phyloP scores from a whole-genome alignment of 2,113 vertebrate genomes.

The Bolborhynchus lineola region DNA sequence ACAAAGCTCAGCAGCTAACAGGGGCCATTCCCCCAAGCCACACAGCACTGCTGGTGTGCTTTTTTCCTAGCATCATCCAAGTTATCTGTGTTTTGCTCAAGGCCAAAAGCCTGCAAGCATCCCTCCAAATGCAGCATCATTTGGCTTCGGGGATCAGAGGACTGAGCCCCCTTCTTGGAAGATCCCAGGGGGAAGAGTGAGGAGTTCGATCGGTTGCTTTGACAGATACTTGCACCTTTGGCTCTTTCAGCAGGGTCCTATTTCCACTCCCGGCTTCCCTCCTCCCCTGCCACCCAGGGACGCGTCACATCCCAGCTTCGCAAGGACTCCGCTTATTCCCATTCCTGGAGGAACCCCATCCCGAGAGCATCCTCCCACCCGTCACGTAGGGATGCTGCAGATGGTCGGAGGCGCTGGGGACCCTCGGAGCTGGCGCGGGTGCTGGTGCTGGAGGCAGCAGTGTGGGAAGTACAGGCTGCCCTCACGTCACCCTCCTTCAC shows the following conservation, averaged over 20 bases:
- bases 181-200: not conserved
- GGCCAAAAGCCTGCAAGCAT: not conserved
- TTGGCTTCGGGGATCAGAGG: not conserved
- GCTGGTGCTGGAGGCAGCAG: not conserved
- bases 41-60: rapidly evolving
- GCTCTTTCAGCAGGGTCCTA: not conserved
- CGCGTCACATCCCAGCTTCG: rapidly evolving
- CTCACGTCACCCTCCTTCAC: rapidly evolving
- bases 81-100: not conserved
- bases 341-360: not conserved
- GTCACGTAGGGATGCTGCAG: not conserved
- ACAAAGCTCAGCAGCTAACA: rapidly evolving
- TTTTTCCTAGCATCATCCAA: not conserved
- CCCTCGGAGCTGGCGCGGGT: not conserved
- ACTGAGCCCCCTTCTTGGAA: not conserved
- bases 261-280: not conserved
- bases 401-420: not conserved
- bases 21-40: not conserved
- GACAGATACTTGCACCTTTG: not conserved
- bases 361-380: rapidly evolving
- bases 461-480: not conserved
- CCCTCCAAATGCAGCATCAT: not conserved
- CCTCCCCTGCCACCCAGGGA: not conserved
- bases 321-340: not conserved
- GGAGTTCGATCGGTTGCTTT: not conserved